Evolutionary conservation across 2,797 vertebrate genomes (phyloP).

Genomic region (Apogon hyalosoma): DNA sequence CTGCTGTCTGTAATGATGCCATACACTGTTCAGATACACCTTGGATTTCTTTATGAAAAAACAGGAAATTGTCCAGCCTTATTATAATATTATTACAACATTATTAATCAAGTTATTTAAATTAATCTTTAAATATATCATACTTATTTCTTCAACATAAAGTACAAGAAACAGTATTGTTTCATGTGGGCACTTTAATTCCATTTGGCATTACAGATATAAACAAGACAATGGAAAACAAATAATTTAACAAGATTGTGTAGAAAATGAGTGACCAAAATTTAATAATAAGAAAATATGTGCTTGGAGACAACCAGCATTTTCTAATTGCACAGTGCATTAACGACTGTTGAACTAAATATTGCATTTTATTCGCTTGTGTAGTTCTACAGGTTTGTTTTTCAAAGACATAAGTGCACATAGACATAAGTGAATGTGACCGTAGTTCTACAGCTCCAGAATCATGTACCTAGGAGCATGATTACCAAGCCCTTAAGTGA

Average conservation of each 20-base stretch:
- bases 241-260: constrained; percentile 64
- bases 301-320: constrained; percentile 49
- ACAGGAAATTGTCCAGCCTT: background rate
- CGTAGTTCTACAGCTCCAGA: constrained; percentile 16
- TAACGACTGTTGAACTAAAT: constrained; percentile 28
- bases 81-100: background rate
- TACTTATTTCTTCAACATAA: background rate
- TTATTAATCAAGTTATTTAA: too few species aligned
- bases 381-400: constrained; percentile 7
- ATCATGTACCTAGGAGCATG: background rate
- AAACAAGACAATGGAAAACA: constrained; percentile 70
- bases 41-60: too few species aligned
- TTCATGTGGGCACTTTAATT: constrained; percentile 89
- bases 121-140: too few species aligned
- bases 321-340: constrained; percentile 41
- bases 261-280: constrained; percentile 65
- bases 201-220: constrained; percentile 88
- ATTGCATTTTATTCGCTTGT: constrained; percentile 11
- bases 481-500: constrained; percentile 21
- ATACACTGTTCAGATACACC: background rate
- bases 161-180: constrained; percentile 11
- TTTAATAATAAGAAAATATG: constrained; percentile 44
- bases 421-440: constrained; percentile 37
- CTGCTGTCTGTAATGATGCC: constrained; percentile 42
- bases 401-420: constrained; percentile 45